phyloP scores from a whole-genome alignment of 1,140 invertebrate genomes.

The Kradibia gibbosae region DNA sequence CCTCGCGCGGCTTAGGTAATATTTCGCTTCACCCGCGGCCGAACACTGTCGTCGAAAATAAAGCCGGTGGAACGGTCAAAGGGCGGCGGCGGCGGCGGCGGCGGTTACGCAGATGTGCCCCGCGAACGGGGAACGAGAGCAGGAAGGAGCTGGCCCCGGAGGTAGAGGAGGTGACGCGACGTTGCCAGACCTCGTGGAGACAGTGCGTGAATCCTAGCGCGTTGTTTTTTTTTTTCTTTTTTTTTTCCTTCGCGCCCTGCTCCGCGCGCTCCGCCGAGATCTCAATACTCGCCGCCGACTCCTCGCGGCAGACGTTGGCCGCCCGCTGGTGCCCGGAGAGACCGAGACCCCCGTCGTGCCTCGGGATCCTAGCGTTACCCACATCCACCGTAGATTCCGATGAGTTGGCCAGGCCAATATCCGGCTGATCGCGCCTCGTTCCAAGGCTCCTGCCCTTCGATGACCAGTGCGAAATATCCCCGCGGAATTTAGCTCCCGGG shows the following conservation, averaged over 20 bases:
- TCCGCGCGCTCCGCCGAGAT: not conserved
- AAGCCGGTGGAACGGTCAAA: conserved; percentile 8
- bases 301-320: too few relatives aligned
- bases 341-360: too few relatives aligned
- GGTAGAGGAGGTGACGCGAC: not conserved
- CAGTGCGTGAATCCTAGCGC: not conserved
- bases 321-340: too few relatives aligned
- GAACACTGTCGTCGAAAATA: conserved; percentile 32
- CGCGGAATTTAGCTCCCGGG: too few relatives aligned
- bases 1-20: conserved; percentile 22
- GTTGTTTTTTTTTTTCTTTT: not conserved
- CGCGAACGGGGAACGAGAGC: not conserved
- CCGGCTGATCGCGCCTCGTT: too few relatives aligned
- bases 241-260: not conserved
- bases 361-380: too few relatives aligned
- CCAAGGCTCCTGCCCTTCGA: too few relatives aligned
- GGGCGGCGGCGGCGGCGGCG: not conserved
- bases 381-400: too few relatives aligned
- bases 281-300: too few relatives aligned
- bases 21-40: conserved; percentile 23
- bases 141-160: not conserved
- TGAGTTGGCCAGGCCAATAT: too few relatives aligned
- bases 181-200: conserved; percentile 31
- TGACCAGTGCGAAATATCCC: too few relatives aligned
- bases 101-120: not conserved